These are phyloP conservation scores for Gasteruption jaculator DNA, from an alignment of 2,888 invertebrate genomes.

Conservation along the genomic window DNA sequence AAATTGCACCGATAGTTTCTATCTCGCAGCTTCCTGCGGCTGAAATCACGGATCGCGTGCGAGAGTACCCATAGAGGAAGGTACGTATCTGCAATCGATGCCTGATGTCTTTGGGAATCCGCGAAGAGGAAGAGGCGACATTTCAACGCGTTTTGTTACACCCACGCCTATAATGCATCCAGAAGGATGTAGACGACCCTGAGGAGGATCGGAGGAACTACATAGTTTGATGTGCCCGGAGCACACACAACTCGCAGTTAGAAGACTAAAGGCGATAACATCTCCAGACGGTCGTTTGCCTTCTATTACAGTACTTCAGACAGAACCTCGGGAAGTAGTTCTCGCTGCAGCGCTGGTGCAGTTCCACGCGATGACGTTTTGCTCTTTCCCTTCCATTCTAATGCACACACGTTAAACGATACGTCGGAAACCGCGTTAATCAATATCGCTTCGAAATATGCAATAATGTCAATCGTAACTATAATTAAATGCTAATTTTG, in stretches of 20 bases:
- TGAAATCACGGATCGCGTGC: neutral
- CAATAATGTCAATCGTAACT: too few species aligned
- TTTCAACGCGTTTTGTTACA: constrained; percentile 17
- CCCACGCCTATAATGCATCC: too few species aligned
- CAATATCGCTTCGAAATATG: too few species aligned
- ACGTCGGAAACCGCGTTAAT: too few species aligned
- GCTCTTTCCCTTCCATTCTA: too few species aligned
- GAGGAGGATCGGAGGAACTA: constrained; percentile 17
- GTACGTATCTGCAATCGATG: neutral
- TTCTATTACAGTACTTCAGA: constrained; percentile 13
- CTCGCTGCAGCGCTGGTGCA: too few species aligned
- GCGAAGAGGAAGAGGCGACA: neutral
- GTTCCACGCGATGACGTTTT: too few species aligned
- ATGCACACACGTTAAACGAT: too few species aligned
- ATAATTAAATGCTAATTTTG: too few species aligned
- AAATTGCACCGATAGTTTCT: too few species aligned
- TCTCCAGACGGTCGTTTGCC: constrained; percentile 31
- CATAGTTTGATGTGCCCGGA: constrained; percentile 25
- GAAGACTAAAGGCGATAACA: constrained; percentile 23
- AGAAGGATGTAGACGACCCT: too few species aligned
- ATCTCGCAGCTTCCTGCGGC: too few species aligned
- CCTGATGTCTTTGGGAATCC: neutral
- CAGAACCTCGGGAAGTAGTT: constrained; percentile 17
- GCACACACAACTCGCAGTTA: constrained; percentile 27
- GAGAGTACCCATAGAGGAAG: neutral